phyloP scores from a whole-genome alignment of 2,888 invertebrate species.

The Octonoba sinensis region DNA sequence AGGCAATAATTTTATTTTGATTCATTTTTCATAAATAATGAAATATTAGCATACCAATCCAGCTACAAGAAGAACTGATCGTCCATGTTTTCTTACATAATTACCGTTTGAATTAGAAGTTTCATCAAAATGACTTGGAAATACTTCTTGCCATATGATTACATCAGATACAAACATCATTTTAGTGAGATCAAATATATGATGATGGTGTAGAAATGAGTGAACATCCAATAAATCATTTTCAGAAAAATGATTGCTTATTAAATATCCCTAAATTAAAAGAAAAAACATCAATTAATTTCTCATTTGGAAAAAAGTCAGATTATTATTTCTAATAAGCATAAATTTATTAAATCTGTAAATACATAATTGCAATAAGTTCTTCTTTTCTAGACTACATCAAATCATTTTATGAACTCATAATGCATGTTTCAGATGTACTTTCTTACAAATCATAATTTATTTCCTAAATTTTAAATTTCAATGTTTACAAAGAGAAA shows the following conservation, averaged over 20 bases:
- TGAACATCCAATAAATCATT: constrained; percentile 83
- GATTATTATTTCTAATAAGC: no score
- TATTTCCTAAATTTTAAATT: no score
- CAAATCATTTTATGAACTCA: no score
- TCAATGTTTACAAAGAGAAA: no score
- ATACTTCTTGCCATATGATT: constrained; percentile 71
- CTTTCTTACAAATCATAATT: no score
- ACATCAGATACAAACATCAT: constrained; percentile 68
- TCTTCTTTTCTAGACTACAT: no score
- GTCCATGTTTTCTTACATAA: constrained; percentile 67
- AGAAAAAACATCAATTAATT: not conserved
- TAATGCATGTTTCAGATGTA: no score
- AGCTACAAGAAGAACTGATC: constrained; percentile 70
- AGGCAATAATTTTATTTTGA: no score
- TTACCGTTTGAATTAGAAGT: constrained; percentile 13
- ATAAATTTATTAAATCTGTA: no score
- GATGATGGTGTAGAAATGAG: constrained; percentile 81
- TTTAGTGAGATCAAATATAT: constrained; percentile 77
- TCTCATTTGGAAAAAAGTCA: no score
- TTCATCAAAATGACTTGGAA: constrained; percentile 67
- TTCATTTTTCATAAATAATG: no score
- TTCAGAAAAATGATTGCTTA: constrained; percentile 83
- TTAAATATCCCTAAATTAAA: constrained; percentile 77
- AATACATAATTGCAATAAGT: no score
- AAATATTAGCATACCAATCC: constrained; percentile 68